Conservation (phyloP, 2,888 invertebrate species). For the Eupithecia subfuscata region DNA sequence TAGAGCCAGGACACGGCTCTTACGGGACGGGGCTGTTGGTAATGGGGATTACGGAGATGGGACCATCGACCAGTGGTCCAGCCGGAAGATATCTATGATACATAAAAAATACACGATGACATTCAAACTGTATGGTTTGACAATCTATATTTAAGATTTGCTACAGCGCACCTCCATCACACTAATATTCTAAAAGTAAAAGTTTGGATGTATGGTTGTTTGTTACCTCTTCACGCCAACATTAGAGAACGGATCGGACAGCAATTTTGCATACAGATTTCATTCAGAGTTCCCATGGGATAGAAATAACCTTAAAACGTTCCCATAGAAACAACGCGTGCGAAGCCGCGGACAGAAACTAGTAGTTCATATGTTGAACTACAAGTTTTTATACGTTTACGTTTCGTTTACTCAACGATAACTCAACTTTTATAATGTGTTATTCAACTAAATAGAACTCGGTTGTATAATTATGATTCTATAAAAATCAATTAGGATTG, state of each 20-base stretch:
- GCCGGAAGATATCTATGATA: background rate
- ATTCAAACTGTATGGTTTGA: background rate
- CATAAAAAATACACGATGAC: background rate
- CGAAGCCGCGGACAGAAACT: too few species aligned
- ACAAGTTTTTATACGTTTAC: too few species aligned
- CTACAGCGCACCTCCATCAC: background rate
- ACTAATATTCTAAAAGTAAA: too few species aligned
- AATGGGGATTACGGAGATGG: background rate
- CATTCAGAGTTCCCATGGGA: too few species aligned
- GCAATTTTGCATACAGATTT: too few species aligned
- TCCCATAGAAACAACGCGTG: too few species aligned
- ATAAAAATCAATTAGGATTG: background rate
- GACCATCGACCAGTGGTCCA: background rate
- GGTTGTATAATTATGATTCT: background rate
- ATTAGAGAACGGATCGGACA: too few species aligned
- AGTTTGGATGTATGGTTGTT: too few species aligned
- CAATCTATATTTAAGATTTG: background rate
- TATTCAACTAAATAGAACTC: background rate
- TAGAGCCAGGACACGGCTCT: constrained; percentile 17
- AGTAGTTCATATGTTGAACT: background rate
- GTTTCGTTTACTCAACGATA: background rate
- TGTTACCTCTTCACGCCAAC: too few species aligned
- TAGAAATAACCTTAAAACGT: too few species aligned
- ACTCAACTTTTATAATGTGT: background rate
- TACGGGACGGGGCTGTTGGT: background rate